Percentiles rank a stretch among this genome's conserved stretches.
Evolutionary conservation across 2,113 vertebrate species (phyloP).

Genomic region (Phalacrocorax aristotelis): DNA sequence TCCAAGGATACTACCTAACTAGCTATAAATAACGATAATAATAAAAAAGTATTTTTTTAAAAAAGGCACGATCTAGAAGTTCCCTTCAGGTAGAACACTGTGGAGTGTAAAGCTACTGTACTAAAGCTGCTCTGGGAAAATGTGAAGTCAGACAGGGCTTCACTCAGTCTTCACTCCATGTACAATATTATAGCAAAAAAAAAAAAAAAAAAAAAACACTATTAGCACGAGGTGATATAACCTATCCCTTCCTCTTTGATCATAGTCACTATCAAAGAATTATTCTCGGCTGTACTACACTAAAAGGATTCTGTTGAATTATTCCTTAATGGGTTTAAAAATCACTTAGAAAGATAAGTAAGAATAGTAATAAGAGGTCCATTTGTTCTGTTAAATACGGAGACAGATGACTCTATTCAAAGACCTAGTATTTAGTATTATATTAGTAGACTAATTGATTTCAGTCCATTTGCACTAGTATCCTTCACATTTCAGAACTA

Average conservation of each 20-base stretch:
- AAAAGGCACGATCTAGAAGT: background rate
- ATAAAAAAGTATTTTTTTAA: background rate
- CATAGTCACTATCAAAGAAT: background rate
- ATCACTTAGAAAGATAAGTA: background rate
- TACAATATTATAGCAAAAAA: background rate
- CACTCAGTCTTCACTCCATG: background rate
- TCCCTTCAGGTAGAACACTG: background rate
- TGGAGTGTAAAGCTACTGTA: background rate
- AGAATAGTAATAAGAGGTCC: background rate
- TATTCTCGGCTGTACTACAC: background rate
- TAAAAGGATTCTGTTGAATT: conserved; percentile 23
- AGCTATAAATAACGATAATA: background rate
- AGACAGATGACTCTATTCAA: background rate
- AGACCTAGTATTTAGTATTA: background rate
- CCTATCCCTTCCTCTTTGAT: background rate
- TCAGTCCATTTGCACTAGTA: background rate
- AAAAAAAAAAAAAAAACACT: background rate
- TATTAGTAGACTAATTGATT: background rate
- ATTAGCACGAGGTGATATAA: background rate
- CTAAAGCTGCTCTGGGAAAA: background rate
- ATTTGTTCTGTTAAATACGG: background rate
- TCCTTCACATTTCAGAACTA: background rate
- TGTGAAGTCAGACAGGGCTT: background rate
- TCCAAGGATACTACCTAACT: background rate
- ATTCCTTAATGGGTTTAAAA: conserved; percentile 26